Evolutionary conservation across 2,797 vertebrate genomes (phyloP).

Genomic region (Enteromius viviparus): DNA sequence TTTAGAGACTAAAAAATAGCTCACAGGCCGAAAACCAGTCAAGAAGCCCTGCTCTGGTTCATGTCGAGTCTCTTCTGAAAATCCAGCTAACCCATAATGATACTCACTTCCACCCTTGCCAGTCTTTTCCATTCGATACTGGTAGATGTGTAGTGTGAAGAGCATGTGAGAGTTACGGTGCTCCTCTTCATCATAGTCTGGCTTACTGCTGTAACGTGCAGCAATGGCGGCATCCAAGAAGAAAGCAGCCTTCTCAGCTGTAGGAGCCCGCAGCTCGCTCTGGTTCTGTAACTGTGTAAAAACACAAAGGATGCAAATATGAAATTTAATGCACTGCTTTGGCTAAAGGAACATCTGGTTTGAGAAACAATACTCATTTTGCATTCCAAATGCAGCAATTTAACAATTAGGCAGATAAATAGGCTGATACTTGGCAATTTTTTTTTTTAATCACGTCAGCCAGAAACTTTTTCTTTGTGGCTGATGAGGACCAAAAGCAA

Average conservation of each 20-base stretch:
- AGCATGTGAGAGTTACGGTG: constrained; percentile 98
- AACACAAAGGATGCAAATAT: constrained; percentile 8
- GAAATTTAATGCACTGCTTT: background rate
- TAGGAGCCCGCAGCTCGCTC: constrained; percentile 93
- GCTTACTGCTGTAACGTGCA: constrained; percentile 85
- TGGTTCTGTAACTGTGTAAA: constrained; percentile 91
- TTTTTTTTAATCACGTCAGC: background rate
- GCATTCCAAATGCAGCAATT: background rate
- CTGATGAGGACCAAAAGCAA: background rate
- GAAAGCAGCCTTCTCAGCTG: constrained; percentile 94
- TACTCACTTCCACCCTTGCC: constrained; percentile 96
- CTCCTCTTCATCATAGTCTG: constrained; percentile 87
- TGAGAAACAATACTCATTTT: background rate
- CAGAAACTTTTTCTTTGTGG: background rate
- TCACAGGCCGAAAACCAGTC: background rate
- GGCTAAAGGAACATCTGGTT: background rate
- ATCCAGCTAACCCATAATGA: too few relatives aligned
- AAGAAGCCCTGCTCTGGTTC: background rate
- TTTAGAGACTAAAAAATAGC: background rate
- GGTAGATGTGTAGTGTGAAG: constrained; percentile 97
- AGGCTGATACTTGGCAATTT: background rate
- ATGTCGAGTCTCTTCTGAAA: background rate
- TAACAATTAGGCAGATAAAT: background rate
- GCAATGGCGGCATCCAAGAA: constrained; percentile 95
- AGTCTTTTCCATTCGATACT: constrained; percentile 98